Evolutionary conservation across 2,888 invertebrate genomes (phyloP), one percentile per base, ranked within the genome.

Genomic region (Drosophila melanosoma): DNA sequence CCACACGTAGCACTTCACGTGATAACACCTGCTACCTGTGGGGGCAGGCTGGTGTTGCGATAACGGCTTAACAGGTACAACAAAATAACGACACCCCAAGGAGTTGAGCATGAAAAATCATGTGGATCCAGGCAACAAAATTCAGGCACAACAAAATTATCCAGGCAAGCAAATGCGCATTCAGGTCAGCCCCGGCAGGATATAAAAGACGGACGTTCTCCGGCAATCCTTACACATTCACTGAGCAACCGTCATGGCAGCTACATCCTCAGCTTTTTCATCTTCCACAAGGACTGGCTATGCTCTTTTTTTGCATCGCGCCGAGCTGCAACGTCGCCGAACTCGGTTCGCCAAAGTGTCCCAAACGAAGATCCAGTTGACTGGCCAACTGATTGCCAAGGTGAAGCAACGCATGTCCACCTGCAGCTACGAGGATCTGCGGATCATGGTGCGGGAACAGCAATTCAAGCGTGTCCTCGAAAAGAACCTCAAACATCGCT

Each of bases 231-330:
- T 40, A 83, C 53, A 68, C 89, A 84, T 56, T 84, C 66, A 72
- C 8, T 63, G 23, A 75, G n/a, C 57, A 65, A 40, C 61, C 83
- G 56, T 61, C 69, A 84, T 84, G 88, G 71, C 53, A 74, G 48
- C 85, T 69, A 74, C 77, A 67, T 33, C 54, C 8, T 23, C 53
- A 4, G 23, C 52, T 2, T 26, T 35, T 0, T 17, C 33, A 2
- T 10, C 53, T 2, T 5, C 56, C 20, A 3, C 53, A 38, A 53
- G 61, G 33, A 70, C 80, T 36, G 83, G 76, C 33, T 86, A 90
- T 68, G 89, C 90, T 4, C 20, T 87, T 20, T 88, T 79, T 49
- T 17, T 90, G 76, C 86, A 87, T 38, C 86, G 83, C 7, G 57
- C 73, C 26, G 90, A 88, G 51, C 23, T 87, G 53, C 83, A 76